These are phyloP conservation scores for Clistopyga incitator DNA, from an alignment of 2,888 invertebrate species.

Conservation along the genomic window DNA sequence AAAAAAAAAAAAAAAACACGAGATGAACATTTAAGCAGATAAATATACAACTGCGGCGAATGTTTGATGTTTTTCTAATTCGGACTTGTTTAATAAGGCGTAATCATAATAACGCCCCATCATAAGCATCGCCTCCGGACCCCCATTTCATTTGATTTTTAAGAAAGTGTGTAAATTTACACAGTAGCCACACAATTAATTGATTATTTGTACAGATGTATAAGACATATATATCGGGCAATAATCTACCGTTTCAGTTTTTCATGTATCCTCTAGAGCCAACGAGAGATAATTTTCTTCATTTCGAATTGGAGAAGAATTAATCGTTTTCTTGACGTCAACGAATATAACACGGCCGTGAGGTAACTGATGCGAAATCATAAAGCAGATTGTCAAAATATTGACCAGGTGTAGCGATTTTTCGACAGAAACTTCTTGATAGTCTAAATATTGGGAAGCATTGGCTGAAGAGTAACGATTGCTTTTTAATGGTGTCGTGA, in stretches of 20 bases:
- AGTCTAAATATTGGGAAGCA: neutral
- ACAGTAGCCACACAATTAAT: neutral
- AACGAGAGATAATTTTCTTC: no score
- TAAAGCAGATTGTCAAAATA: neutral
- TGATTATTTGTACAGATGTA: neutral
- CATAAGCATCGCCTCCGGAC: no score
- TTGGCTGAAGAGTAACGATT: neutral
- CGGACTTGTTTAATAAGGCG: no score
- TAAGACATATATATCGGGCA: neutral
- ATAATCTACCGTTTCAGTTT: neutral
- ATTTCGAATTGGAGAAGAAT: no score
- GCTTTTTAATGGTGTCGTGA: neutral
- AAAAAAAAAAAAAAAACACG: no score
- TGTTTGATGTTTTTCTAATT: no score
- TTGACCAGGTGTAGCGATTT: neutral
- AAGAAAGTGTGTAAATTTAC: neutral
- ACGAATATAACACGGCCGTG: neutral
- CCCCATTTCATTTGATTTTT: neutral
- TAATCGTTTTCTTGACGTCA: neutral
- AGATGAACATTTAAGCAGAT: no score
- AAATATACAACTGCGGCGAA: no score
- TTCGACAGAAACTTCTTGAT: neutral
- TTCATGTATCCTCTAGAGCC: neutral
- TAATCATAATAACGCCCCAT: no score
- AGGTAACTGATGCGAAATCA: neutral